These are phyloP conservation scores for Bombus consobrinus DNA, from an alignment of 1,140 invertebrate species.

Conservation along the genomic window DNA sequence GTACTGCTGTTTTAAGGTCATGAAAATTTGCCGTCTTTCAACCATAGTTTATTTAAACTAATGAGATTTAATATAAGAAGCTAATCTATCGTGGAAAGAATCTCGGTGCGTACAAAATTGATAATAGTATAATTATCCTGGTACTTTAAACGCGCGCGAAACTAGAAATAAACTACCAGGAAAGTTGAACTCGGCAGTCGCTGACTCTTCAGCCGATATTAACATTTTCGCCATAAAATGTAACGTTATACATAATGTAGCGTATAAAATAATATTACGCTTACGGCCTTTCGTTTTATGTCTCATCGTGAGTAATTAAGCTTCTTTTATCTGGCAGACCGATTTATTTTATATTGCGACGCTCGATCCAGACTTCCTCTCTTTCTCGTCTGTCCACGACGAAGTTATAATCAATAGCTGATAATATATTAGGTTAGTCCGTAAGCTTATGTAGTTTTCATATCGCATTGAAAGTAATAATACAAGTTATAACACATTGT, in stretches of 20 bases:
- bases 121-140: slow-evolving; percentile 3
- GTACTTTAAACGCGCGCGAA: not conserved
- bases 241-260: not conserved
- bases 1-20: not conserved
- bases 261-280: slow-evolving; percentile 10
- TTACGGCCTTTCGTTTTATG: not conserved
- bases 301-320: not conserved
- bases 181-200: not conserved
- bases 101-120: not conserved
- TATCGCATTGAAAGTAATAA: not conserved
- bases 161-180: not conserved
- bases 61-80: slow-evolving; percentile 50
- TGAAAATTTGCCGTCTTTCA: not conserved
- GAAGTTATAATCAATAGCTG: not conserved
- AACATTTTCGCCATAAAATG: slow-evolving; percentile 20
- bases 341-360: not conserved
- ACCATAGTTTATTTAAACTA: not conserved
- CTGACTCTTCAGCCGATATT: not conserved
- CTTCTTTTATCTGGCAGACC: not conserved
- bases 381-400: not conserved
- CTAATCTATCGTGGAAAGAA: not conserved
- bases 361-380: not conserved
- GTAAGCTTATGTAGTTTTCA: not conserved
- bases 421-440: not conserved
- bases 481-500: too few relatives aligned